phyloP scores from a whole-genome alignment of 2,797 vertebrate genomes.

The Muscicapa striata region DNA sequence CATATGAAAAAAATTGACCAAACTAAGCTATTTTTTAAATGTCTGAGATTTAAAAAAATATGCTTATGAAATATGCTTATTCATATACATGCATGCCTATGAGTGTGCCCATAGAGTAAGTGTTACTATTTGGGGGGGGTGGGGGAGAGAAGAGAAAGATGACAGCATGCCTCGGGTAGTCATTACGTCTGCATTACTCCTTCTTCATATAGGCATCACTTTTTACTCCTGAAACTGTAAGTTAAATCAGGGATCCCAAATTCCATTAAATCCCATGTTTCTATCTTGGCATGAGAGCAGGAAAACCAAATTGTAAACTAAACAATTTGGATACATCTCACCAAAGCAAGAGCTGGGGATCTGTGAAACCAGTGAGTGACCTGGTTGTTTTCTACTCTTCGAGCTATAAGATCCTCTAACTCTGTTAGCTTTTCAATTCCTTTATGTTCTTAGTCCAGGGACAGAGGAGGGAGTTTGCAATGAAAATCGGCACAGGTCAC shows the following conservation, averaged over 20 bases:
- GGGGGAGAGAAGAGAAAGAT: no score
- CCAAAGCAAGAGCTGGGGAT: neutral
- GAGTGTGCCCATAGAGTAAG: neutral
- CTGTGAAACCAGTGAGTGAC: neutral
- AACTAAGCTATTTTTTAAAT: neutral
- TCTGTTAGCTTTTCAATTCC: constrained; percentile 35
- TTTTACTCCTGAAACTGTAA: neutral
- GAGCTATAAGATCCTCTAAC: neutral
- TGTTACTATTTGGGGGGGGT: neutral
- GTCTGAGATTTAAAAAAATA: neutral
- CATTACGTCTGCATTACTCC: neutral
- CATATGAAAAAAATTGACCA: neutral
- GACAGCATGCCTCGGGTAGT: neutral
- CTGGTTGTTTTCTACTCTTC: neutral
- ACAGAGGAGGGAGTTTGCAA: neutral
- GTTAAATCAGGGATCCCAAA: neutral
- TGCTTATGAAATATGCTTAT: neutral
- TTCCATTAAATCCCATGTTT: neutral
- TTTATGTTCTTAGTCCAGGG: constrained; percentile 10
- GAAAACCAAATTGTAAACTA: neutral
- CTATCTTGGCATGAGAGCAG: neutral
- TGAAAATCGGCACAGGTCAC: neutral
- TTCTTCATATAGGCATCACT: neutral
- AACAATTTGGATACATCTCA: neutral
- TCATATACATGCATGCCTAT: neutral